These are phyloP conservation scores for Oxystoma pomonae DNA, from an alignment of 2,888 invertebrate species.

Conservation along the genomic window DNA sequence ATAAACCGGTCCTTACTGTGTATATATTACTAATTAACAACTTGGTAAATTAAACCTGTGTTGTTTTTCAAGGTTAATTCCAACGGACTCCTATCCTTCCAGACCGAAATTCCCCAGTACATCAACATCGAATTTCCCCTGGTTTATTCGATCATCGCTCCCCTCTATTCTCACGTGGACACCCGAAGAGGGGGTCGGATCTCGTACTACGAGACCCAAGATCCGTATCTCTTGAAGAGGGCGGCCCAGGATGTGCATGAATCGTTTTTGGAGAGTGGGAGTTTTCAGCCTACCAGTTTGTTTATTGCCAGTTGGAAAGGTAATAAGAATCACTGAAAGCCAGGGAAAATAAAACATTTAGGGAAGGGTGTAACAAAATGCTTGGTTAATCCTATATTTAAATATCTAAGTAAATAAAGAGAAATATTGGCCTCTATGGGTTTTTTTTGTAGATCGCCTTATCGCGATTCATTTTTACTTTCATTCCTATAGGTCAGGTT, in stretches of 20 bases:
- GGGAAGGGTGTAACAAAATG: too few relatives aligned
- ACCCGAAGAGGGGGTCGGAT: constrained; percentile 68
- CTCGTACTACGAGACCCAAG: constrained; percentile 66
- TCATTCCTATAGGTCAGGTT: too few relatives aligned
- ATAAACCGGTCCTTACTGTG: too few relatives aligned
- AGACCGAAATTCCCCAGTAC: constrained; percentile 82
- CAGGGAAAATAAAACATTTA: too few relatives aligned
- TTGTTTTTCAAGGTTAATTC: constrained; percentile 70
- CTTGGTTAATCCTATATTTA: too few relatives aligned
- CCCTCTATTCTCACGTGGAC: constrained; percentile 89
- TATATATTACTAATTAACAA: too few relatives aligned
- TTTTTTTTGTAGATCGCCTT: too few relatives aligned
- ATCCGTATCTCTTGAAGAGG: constrained; percentile 57
- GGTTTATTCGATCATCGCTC: constrained; percentile 85
- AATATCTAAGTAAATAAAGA: too few relatives aligned
- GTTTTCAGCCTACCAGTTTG: constrained; percentile 73
- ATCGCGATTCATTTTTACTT: too few relatives aligned
- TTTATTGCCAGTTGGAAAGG: constrained; percentile 86
- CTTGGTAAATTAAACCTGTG: too few relatives aligned
- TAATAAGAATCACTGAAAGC: too few relatives aligned
- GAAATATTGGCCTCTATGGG: too few relatives aligned
- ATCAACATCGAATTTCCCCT: constrained; percentile 86
- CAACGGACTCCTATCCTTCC: constrained; percentile 85
- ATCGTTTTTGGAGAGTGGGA: constrained; percentile 65
- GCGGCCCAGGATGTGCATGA: constrained; percentile 68